phyloP scores from a whole-genome alignment of 1,140 invertebrate species.

The Meloidogyne hapla region DNA sequence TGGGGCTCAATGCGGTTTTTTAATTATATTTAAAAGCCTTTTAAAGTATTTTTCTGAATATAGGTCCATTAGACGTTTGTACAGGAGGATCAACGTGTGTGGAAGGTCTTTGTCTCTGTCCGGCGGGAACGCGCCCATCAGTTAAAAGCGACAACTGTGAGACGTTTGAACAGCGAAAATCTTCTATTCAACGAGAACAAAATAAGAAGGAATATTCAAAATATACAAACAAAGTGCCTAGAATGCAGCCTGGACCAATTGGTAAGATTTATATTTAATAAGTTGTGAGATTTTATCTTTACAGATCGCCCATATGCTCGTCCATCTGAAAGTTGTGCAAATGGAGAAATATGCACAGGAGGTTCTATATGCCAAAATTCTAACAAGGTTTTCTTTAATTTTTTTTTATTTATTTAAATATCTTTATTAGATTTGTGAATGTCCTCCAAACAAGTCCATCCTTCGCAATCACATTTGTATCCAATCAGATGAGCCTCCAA shows the following conservation, averaged over 20 bases:
- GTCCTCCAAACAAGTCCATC: constrained; percentile 51
- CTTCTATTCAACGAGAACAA: background rate
- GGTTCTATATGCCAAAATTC: constrained; percentile 45
- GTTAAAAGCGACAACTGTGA: constrained; percentile 39
- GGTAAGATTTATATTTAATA: background rate
- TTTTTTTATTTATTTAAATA: constrained; percentile 22
- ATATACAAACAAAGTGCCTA: background rate
- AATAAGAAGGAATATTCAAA: background rate
- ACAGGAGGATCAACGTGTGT: constrained; percentile 56
- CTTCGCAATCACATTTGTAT: constrained; percentile 55
- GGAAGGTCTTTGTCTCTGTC: constrained; percentile 58
- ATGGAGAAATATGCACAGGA: constrained; percentile 54
- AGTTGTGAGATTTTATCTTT: constrained; percentile 14
- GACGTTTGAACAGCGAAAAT: constrained; percentile 26
- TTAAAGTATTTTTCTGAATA: background rate
- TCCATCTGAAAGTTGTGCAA: constrained; percentile 50
- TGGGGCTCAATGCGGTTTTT: constrained; percentile 36
- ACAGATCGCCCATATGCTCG: constrained; percentile 45
- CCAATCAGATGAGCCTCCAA: constrained; percentile 39
- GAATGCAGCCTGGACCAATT: background rate
- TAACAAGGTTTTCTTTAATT: constrained; percentile 13
- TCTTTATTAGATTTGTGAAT: constrained; percentile 49
- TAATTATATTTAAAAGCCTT: background rate
- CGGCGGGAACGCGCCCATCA: constrained; percentile 50
- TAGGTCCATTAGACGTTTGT: constrained; percentile 58